Base-by-base conservation (phyloP, 2,888 invertebrate species). In the Scaptodrosophila latifasciaeformis region DNA sequence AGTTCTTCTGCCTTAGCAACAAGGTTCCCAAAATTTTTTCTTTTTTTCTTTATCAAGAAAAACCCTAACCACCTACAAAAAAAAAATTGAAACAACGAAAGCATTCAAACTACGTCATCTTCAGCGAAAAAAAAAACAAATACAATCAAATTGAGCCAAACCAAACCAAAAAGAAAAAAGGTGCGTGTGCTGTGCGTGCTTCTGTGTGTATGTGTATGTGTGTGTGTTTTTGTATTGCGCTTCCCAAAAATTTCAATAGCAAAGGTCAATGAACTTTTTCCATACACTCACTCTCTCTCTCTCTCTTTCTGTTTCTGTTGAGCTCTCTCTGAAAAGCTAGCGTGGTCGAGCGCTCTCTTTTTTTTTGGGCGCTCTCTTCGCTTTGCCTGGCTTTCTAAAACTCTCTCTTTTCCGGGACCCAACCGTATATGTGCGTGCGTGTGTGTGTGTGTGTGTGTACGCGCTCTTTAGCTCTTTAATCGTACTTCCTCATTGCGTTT, bases 181-280 rank as follows among this genome's bases (percentile, higher is more conserved):
- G n/a, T n/a, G n/a, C n/a, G n/a, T n/a, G n/a, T n/a, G n/a, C n/a
- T 34, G 34, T 31, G 6, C 10, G n/a, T 30, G 6, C 10, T 2
- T 30, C 2, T 6, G 30, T 12, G 6, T n/a, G n/a, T 34, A 13
- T n/a, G 37, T 53, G 39, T 39, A 17, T 56, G 49, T 18, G 53
- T 27, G 54, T 61, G 50, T 63, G 52, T 55, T 49, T 43, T 58
- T 47, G 21, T 59, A 56, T 62, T 44, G 59, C 60, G 57, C 66
- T 77, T 59, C 70, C 76, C 76, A 74, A 77, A 76, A 76, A 79
- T 76, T 76, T 76, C 76, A 76, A 76, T 83, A 83, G 84, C 83
- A 84, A 83, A 83, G 83, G 82, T 83, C 81, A 74, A 78, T 78
- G 84, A 83, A 83, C 83, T 84, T 64, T n/a, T n/a, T n/a, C n/a